These are phyloP conservation scores for Thalassaphorura encarpata DNA, from an alignment of 1,140 invertebrate species.

Conservation along the genomic window DNA sequence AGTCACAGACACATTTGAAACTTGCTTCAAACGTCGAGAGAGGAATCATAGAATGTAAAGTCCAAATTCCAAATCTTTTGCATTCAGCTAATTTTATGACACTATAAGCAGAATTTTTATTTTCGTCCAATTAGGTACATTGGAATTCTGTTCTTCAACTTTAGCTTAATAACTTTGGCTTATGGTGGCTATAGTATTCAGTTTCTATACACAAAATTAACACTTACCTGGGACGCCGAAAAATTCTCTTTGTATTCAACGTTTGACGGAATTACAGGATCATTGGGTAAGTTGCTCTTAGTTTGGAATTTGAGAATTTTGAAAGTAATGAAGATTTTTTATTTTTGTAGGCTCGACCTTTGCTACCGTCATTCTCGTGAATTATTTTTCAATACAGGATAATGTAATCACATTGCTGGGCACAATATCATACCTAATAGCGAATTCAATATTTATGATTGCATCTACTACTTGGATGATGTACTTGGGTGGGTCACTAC, in stretches of 20 bases:
- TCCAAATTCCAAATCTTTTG: background rate
- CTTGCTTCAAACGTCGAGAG: background rate
- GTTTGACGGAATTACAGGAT: background rate
- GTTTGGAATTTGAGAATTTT: background rate
- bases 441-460: background rate
- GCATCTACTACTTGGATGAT: background rate
- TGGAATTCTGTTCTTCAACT: background rate
- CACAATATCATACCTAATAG: background rate
- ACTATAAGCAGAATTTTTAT: background rate
- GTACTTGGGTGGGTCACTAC: background rate
- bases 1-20: slow-evolving; percentile 5
- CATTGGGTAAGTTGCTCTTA: slow-evolving; percentile 2
- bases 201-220: slow-evolving; percentile 12
- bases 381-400: background rate
- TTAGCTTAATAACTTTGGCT: slow-evolving; percentile 1
- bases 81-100: background rate
- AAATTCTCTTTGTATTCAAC: background rate
- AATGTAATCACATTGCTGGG: background rate
- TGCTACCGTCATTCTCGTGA: background rate
- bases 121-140: slow-evolving; percentile 1
- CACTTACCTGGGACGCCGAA: slow-evolving; percentile 14
- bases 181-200: background rate
- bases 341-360: background rate
- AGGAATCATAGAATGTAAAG: slow-evolving; percentile 2
- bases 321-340: background rate